Evolutionary conservation across 2,888 invertebrate genomes (phyloP).

Genomic region (Chrysolina americana): DNA sequence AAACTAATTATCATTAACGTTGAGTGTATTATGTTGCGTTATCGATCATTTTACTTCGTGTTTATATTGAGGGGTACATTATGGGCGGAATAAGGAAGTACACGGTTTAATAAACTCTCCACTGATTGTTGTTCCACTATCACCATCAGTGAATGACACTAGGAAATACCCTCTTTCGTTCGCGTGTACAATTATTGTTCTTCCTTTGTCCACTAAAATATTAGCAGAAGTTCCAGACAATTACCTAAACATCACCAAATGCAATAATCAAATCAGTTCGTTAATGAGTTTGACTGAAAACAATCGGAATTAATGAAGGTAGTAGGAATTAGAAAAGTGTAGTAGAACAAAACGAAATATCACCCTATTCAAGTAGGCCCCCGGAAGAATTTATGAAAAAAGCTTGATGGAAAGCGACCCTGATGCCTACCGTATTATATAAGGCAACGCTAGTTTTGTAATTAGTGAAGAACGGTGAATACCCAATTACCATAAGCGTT

Average conservation of each 20-base stretch:
- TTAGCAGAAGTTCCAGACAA: not conserved
- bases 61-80: slow-evolving; percentile 4
- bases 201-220: not conserved
- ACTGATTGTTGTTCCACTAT: slow-evolving; percentile 6
- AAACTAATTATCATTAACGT: slow-evolving; percentile 12
- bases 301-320: no score
- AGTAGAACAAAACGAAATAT: no score
- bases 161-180: slow-evolving; percentile 4
- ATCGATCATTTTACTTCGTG: slow-evolving; percentile 15
- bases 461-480: no score
- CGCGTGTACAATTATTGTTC: not conserved
- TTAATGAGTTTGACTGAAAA: no score
- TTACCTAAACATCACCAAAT: not conserved
- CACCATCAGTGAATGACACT: slow-evolving; percentile 4
- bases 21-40: slow-evolving; percentile 15
- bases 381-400: no score
- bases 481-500: no score
- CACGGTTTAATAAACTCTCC: not conserved
- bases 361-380: no score
- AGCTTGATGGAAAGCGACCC: no score
- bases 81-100: slow-evolving; percentile 12
- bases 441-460: no score
- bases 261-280: no score
- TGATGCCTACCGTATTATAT: no score
- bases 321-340: no score